A percentile compares a stretch with the other conserved stretches of the same genome.
Evolutionary conservation across 2,888 invertebrate genomes (phyloP).

Genomic region (Harpalus rufipes): DNA sequence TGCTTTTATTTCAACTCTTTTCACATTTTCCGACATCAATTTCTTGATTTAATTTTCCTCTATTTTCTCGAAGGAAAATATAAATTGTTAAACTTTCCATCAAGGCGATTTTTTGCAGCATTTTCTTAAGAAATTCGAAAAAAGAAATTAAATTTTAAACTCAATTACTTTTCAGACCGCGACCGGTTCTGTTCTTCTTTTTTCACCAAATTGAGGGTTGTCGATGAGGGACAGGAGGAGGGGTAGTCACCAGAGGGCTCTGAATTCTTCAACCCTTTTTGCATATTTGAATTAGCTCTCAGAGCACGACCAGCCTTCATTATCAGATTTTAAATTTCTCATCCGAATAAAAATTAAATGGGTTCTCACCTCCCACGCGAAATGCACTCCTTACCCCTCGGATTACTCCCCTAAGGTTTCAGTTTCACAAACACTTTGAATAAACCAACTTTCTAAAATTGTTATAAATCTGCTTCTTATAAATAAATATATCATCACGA

Average conservation of each 20-base stretch:
- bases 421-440: too few relatives aligned
- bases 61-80: conserved; percentile 60
- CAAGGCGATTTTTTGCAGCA: conserved; percentile 57
- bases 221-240: conserved; percentile 34
- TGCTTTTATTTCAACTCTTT: conserved; percentile 60
- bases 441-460: too few relatives aligned
- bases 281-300: conserved; percentile 64
- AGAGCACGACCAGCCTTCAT: conserved; percentile 36
- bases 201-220: conserved; percentile 58
- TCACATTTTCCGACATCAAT: conserved; percentile 60
- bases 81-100: conserved; percentile 65
- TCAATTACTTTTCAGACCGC: conserved; percentile 65
- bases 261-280: conserved; percentile 64
- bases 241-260: conserved; percentile 47
- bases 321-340: conserved; percentile 59
- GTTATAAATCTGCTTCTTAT: too few relatives aligned
- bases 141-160: conserved; percentile 67
- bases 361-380: conserved; percentile 29
- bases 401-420: background rate
- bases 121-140: conserved; percentile 64
- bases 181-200: conserved; percentile 55
- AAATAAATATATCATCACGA: too few relatives aligned
- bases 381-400: background rate
- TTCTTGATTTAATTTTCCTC: conserved; percentile 58
- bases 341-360: conserved; percentile 52